A percentile compares a stretch with the other conserved stretches of the same genome.
These are phyloP conservation scores for Epistrophe grossulariae DNA, from an alignment of 2,888 invertebrate genomes.

Conservation along the genomic window DNA sequence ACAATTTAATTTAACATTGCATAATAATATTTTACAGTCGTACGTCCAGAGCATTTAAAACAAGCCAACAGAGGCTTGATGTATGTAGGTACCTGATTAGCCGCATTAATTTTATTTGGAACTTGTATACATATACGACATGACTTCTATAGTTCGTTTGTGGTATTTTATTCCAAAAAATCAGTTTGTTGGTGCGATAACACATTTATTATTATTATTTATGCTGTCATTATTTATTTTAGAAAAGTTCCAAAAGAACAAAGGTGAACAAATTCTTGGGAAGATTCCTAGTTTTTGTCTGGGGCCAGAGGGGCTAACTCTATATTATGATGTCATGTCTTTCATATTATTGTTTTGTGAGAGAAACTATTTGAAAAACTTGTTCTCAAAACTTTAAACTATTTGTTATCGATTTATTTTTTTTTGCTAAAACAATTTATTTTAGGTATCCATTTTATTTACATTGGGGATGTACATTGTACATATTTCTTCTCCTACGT, in stretches of 20 bases:
- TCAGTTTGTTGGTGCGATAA: slow-evolving; percentile 29
- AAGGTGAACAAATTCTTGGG: slow-evolving; percentile 44
- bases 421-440: not conserved
- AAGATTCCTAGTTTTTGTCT: slow-evolving; percentile 3
- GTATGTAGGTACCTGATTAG: slow-evolving; percentile 17
- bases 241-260: slow-evolving; percentile 38
- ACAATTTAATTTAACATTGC: slow-evolving; percentile 37
- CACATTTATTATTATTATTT: slow-evolving; percentile 48
- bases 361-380: slow-evolving; percentile 39
- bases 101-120: slow-evolving; percentile 16
- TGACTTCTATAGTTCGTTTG: slow-evolving; percentile 39
- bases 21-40: slow-evolving; percentile 33
- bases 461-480: not conserved
- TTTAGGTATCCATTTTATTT: too few relatives aligned
- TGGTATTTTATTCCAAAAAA: slow-evolving; percentile 5
- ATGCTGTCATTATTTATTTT: slow-evolving; percentile 64
- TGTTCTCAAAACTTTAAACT: slow-evolving; percentile 22
- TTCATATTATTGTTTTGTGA: not conserved
- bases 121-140: slow-evolving; percentile 24
- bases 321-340: slow-evolving; percentile 62
- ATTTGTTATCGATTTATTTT: slow-evolving; percentile 10
- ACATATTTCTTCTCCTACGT: not conserved
- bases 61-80: slow-evolving; percentile 7
- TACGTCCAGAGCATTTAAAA: slow-evolving; percentile 16
- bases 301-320: not conserved